Evolutionary conservation across 2,888 invertebrate genomes (phyloP).

Genomic region (Amphiduros pacificus): DNA sequence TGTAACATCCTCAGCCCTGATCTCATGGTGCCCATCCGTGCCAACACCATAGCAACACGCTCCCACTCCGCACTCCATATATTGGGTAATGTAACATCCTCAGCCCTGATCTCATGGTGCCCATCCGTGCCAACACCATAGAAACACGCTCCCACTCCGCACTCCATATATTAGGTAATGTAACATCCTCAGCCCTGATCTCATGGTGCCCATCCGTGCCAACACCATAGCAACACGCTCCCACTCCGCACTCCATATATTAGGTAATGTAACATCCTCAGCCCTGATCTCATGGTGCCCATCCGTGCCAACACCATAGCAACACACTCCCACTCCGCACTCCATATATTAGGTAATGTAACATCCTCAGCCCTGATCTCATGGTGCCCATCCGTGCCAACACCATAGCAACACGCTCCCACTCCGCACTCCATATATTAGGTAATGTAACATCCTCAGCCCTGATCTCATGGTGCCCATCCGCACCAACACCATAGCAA

Average conservation of each 20-base stretch:
- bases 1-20: slow-evolving; percentile 77
- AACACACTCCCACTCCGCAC: too few species aligned
- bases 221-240: slow-evolving; percentile 67
- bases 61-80: slow-evolving; percentile 88
- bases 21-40: slow-evolving; percentile 75
- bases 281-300: too few species aligned
- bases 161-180: slow-evolving; percentile 77
- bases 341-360: too few species aligned
- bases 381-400: too few species aligned
- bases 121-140: slow-evolving; percentile 66
- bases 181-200: slow-evolving; percentile 77
- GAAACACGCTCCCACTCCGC: slow-evolving; percentile 80
- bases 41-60: slow-evolving; percentile 66
- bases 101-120: slow-evolving; percentile 80
- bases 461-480: slow-evolving; percentile 82
- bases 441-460: slow-evolving; percentile 72
- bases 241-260: slow-evolving; percentile 84
- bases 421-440: too few species aligned
- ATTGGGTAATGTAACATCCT: slow-evolving; percentile 74
- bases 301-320: too few species aligned
- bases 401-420: too few species aligned
- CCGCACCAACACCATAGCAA: slow-evolving; percentile 62
- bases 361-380: too few species aligned
- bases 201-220: slow-evolving; percentile 76
- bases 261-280: too few species aligned